Percentiles rank a stretch among this genome's conserved stretches.
phyloP scores from a whole-genome alignment of 2,797 vertebrate genomes.

The Austrolebias charrua region DNA sequence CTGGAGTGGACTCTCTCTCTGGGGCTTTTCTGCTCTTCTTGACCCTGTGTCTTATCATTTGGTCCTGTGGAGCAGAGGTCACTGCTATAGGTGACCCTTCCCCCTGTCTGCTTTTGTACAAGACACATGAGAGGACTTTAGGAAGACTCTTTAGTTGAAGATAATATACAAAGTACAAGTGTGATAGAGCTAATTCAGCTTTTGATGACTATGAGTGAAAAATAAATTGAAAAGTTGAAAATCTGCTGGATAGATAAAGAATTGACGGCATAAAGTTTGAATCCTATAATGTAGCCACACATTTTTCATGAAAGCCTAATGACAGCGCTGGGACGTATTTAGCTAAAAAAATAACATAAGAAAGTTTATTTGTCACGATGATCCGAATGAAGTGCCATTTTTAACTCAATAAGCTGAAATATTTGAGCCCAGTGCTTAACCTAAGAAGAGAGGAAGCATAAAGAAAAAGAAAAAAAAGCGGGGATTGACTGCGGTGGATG shows the following conservation, averaged over 20 bases:
- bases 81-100: constrained; percentile 67
- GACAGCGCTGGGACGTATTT: constrained; percentile 27
- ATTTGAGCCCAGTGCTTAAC: constrained; percentile 44
- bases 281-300: constrained; percentile 57
- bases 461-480: constrained; percentile 30
- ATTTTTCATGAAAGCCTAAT: constrained; percentile 20
- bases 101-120: constrained; percentile 59
- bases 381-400: constrained; percentile 61
- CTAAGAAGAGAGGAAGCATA: constrained; percentile 32
- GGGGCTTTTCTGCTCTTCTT: constrained; percentile 66
- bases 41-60: constrained; percentile 76
- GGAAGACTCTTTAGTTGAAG: constrained; percentile 47
- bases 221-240: constrained; percentile 4
- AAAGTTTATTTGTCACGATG: constrained; percentile 29
- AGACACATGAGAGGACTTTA: constrained; percentile 53
- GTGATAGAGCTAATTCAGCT: constrained; percentile 16
- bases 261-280: not conserved
- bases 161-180: constrained; percentile 48
- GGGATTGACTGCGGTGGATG: constrained; percentile 35
- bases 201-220: constrained; percentile 10
- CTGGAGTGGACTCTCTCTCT: constrained; percentile 70
- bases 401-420: constrained; percentile 48
- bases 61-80: constrained; percentile 71
- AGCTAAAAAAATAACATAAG: constrained; percentile 35
- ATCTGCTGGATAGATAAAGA: not conserved